These are phyloP conservation scores for Mesoclemmys tuberculata DNA, from an alignment of 2,113 vertebrate genomes.

Conservation along the genomic window DNA sequence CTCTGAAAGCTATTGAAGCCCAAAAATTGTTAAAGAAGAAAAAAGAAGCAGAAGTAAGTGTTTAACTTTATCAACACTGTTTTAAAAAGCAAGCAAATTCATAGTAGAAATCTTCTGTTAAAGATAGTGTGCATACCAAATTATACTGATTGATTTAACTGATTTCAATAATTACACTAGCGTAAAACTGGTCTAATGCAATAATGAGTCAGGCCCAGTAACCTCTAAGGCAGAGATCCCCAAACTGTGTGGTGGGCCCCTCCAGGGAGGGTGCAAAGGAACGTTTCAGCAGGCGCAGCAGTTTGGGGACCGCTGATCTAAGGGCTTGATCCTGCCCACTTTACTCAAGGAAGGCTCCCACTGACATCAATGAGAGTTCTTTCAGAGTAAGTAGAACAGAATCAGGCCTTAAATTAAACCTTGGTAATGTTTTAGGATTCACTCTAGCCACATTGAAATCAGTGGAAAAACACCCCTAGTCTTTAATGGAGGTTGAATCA, in stretches of 20 bases:
- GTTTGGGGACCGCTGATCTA: background rate
- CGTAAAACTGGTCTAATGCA: background rate
- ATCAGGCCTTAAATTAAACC: background rate
- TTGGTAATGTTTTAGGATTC: background rate
- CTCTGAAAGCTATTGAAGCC: constrained; percentile 74
- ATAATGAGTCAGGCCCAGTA: background rate
- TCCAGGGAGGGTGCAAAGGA: too few species aligned
- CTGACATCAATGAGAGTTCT: background rate
- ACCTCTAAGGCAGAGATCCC: background rate
- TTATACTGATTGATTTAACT: background rate
- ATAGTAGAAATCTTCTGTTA: background rate
- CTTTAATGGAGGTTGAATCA: background rate
- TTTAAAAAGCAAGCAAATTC: background rate
- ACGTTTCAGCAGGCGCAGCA: too few species aligned
- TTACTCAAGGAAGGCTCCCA: background rate
- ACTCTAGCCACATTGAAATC: background rate
- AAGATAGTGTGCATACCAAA: background rate
- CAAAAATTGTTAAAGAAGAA: constrained; percentile 79
- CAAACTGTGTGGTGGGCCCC: too few species aligned
- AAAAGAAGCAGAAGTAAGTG: constrained; percentile 85
- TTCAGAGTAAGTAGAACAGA: background rate
- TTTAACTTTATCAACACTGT: background rate
- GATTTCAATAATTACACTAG: background rate
- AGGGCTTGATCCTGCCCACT: background rate
- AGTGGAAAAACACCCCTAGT: background rate